These are phyloP conservation scores for Tricholauxania praeusta DNA, from an alignment of 2,888 invertebrate species.

Conservation along the genomic window DNA sequence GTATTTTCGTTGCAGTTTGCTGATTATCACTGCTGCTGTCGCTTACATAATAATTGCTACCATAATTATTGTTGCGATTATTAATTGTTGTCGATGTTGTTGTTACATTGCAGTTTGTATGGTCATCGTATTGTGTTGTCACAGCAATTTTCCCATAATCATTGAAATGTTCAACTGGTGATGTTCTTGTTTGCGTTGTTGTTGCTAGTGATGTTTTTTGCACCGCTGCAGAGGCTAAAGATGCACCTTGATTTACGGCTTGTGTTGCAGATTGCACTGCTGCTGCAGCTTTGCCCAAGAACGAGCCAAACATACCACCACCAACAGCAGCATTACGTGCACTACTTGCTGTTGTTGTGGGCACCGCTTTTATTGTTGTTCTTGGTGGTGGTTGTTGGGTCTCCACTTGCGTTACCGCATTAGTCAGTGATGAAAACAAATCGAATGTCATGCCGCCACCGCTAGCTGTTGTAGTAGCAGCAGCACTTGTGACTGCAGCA, in stretches of 20 bases:
- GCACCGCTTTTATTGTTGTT: slow-evolving; percentile 30
- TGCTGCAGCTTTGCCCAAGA: slow-evolving; percentile 64
- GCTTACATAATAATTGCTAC: slow-evolving; percentile 41
- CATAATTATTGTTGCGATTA: slow-evolving; percentile 47
- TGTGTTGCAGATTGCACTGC: slow-evolving; percentile 64
- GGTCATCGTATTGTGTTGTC: slow-evolving; percentile 51
- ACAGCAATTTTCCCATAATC: neutral
- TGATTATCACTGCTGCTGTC: slow-evolving; percentile 25
- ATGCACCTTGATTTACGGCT: slow-evolving; percentile 61
- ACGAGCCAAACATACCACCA: slow-evolving; percentile 61
- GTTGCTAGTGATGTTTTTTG: slow-evolving; percentile 50
- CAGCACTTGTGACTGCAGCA: slow-evolving; percentile 13
- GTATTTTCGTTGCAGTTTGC: slow-evolving; percentile 47
- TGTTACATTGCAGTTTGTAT: slow-evolving; percentile 55
- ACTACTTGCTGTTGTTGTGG: slow-evolving; percentile 21
- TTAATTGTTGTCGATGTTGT: slow-evolving; percentile 15
- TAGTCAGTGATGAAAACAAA: slow-evolving; percentile 50
- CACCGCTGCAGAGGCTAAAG: slow-evolving; percentile 57
- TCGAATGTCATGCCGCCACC: slow-evolving; percentile 43
- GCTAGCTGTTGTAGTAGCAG: slow-evolving; percentile 16
- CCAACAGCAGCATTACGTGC: slow-evolving; percentile 42
- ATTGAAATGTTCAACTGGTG: slow-evolving; percentile 1
- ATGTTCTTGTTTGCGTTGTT: slow-evolving; percentile 16
- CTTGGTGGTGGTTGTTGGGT: slow-evolving; percentile 36
- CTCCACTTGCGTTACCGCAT: slow-evolving; percentile 46